Evolutionary conservation across 2,797 vertebrate genomes (phyloP).

Genomic region (Chloroceryle inda): DNA sequence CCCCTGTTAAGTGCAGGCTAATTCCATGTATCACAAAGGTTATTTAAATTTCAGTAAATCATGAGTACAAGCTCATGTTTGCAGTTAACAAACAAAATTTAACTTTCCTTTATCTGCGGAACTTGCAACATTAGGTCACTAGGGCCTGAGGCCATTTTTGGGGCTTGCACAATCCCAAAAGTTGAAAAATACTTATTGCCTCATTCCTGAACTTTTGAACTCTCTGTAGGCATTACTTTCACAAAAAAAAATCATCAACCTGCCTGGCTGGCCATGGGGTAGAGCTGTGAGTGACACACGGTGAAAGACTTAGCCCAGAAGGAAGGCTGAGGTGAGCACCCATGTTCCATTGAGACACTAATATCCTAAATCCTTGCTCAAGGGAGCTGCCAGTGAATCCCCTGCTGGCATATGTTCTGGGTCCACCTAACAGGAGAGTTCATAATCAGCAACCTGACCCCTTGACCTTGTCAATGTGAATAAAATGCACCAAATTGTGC

Average conservation of each 20-base stretch:
- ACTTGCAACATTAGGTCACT: not conserved
- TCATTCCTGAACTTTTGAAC: constrained; percentile 44
- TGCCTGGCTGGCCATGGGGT: not conserved
- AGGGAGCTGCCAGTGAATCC: constrained; percentile 22
- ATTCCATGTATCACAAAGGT: not conserved
- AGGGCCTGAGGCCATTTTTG: not conserved
- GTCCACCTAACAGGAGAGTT: not conserved
- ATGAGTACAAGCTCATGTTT: not conserved
- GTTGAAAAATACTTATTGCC: not conserved
- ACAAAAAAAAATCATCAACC: not conserved
- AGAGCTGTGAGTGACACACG: not conserved
- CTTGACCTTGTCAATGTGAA: not conserved
- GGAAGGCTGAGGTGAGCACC: not conserved
- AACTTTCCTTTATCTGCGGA: not conserved
- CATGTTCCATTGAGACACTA: not conserved
- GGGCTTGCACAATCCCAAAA: not conserved
- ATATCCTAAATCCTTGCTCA: not conserved
- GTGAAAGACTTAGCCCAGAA: not conserved
- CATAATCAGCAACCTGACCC: not conserved
- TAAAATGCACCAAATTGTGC: not conserved
- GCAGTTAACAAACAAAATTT: not conserved
- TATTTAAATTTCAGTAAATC: not conserved
- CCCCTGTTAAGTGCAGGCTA: not conserved
- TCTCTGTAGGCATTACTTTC: not conserved
- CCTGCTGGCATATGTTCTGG: constrained; percentile 23